Evolutionary conservation across 2,797 vertebrate genomes (phyloP).

Genomic region (Potorous gilbertii): DNA sequence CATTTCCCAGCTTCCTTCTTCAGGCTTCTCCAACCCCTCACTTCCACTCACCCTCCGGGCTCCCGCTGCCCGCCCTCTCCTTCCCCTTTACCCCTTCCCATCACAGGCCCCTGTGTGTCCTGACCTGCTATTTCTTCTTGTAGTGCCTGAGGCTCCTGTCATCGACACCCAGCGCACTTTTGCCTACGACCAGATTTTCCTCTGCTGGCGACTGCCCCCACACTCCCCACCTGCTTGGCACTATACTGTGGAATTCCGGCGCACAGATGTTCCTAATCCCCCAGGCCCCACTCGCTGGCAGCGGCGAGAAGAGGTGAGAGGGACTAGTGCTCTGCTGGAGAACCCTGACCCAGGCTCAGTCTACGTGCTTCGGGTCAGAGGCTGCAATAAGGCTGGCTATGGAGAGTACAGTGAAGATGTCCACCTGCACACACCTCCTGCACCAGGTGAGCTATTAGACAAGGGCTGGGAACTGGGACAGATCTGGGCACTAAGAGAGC

Average conservation of each 20-base stretch:
- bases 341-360: constrained; percentile 94
- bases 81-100: constrained; percentile 42
- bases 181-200: constrained; percentile 96
- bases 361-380: constrained; percentile 94
- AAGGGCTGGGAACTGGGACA: neutral
- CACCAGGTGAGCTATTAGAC: constrained; percentile 87
- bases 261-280: constrained; percentile 86
- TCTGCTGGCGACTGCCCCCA: constrained; percentile 97
- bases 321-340: constrained; percentile 92
- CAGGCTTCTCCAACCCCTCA: constrained; percentile 44
- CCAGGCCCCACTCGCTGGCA: constrained; percentile 91
- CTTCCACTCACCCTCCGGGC: constrained; percentile 73
- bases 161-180: constrained; percentile 98
- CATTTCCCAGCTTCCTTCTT: constrained; percentile 39
- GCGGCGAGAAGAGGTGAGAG: constrained; percentile 92
- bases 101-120: constrained; percentile 47
- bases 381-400: constrained; percentile 96
- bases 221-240: constrained; percentile 96
- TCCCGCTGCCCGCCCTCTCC: constrained; percentile 76
- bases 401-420: constrained; percentile 98
- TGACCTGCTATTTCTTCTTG: constrained; percentile 67
- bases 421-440: constrained; percentile 95
- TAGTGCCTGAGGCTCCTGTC: constrained; percentile 95
- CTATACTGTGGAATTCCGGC: constrained; percentile 95
- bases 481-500: neutral